These are phyloP conservation scores for Fulmarus glacialis DNA, from an alignment of 2,113 vertebrate species.

Conservation along the genomic window DNA sequence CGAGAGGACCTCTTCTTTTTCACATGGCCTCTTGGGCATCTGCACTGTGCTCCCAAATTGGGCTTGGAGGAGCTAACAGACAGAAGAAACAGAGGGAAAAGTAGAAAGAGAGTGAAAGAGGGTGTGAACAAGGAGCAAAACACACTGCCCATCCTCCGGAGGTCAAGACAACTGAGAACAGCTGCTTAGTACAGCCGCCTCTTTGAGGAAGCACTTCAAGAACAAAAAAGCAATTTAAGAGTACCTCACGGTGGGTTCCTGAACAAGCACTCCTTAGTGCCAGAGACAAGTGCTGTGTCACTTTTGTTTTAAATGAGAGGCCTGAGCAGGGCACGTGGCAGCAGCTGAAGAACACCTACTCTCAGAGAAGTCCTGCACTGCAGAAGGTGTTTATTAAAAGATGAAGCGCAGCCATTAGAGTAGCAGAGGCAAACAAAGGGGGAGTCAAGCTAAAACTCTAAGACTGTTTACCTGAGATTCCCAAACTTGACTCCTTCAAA, in stretches of 20 bases:
- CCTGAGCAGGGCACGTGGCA: rapidly evolving
- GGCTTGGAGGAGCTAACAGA: neutral
- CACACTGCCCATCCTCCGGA: neutral
- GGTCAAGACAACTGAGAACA: neutral
- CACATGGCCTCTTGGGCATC: neutral
- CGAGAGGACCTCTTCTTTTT: neutral
- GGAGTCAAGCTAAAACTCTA: neutral
- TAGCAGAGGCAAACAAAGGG: neutral
- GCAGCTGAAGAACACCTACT: neutral
- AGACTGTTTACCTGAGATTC: neutral
- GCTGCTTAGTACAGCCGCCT: neutral
- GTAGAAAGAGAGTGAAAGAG: neutral
- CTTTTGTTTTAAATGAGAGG: neutral
- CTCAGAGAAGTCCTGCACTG: neutral
- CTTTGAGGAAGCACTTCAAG: neutral
- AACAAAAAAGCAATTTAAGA: neutral
- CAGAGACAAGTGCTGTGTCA: neutral
- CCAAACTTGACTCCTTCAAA: neutral
- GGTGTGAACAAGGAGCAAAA: neutral
- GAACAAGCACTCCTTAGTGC: neutral
- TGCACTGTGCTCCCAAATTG: rapidly evolving
- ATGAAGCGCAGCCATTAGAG: neutral
- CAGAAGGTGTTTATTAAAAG: neutral
- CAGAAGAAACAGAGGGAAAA: neutral
- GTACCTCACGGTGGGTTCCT: neutral